Base-by-base conservation (phyloP, 2,888 invertebrate species). In the Rhamnusium bicolor region DNA sequence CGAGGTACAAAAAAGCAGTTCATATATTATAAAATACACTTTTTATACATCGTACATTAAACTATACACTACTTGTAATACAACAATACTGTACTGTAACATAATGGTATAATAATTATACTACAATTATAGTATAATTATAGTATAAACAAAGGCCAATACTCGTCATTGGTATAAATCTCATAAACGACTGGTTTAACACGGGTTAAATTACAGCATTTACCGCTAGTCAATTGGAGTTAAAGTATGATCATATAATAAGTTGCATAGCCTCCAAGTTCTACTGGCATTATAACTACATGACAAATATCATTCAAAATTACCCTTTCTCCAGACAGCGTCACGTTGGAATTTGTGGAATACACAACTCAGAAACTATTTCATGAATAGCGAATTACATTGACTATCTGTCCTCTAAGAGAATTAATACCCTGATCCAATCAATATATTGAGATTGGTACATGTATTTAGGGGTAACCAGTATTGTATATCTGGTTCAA, bases 351-450 rank as follows among this genome's bases (percentile, higher is more conserved):
- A n/a, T 40, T 12, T 32, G 1, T 27, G 6, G 27, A 27, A 56
- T 56, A 56, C 27, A 27, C 27, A 56, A 56, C 16, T 27, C 40
- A 56, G 54, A 21, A 14, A 46, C 47, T 16, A 46, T 8, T 63
- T 29, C 32, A 61, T 47, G 61, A 27, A 61, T 61, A 61, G n/a
- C 40, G 61, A 18, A 61, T 61, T 61, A 61, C 61, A 61, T 32
- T 32, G 40, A 29, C 61, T 40, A 47, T 61, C 61, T 61, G 40
- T 14, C 32, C 49, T 14, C 24, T 46, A 46, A 46, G 62, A 47
- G 62, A 47, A 47, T 47, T 62, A 29, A 62, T 49, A 49, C 14
- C 2, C 47, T 46, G 19, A 14, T 19, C 21, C 27, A 62, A 62
- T 62, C 62, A 18, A 62, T 62, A 49, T 27, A 14, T 8, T 47